Conservation (phyloP, 2,797 vertebrate genomes). For the Coendou prehensilis region DNA sequence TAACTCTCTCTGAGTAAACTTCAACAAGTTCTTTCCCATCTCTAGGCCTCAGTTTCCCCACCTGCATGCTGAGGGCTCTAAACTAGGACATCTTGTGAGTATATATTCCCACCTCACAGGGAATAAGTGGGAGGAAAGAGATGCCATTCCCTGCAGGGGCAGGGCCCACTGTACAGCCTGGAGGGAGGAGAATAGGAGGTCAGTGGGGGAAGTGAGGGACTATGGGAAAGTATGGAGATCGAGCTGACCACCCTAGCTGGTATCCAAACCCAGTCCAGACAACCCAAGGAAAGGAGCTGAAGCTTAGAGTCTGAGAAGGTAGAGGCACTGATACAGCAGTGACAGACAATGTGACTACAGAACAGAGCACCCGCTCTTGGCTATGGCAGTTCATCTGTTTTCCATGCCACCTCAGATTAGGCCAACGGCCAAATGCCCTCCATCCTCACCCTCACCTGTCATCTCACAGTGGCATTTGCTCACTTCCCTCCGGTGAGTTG, state of each 20-base stretch:
- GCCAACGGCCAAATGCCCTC: neutral
- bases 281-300: neutral
- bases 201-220: neutral
- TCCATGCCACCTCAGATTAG: neutral
- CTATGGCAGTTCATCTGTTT: neutral
- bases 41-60: constrained; percentile 20
- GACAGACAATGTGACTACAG: neutral
- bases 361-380: neutral
- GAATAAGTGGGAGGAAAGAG: neutral
- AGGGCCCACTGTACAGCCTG: neutral
- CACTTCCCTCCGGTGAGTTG: neutral
- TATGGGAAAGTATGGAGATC: constrained; percentile 48
- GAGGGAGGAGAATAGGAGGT: neutral
- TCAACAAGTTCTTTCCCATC: constrained; percentile 12
- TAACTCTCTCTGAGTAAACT: neutral
- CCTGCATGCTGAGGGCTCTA: constrained; percentile 26
- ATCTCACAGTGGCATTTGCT: neutral
- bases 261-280: constrained; percentile 18
- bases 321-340: neutral
- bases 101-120: neutral
- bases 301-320: neutral
- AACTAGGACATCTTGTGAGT: constrained; percentile 22
- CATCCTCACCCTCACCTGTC: neutral
- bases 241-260: neutral
- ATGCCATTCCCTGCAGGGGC: neutral